Base-by-base conservation (phyloP, 1,140 invertebrate genomes). In the Dendroctonus ponderosae region DNA sequence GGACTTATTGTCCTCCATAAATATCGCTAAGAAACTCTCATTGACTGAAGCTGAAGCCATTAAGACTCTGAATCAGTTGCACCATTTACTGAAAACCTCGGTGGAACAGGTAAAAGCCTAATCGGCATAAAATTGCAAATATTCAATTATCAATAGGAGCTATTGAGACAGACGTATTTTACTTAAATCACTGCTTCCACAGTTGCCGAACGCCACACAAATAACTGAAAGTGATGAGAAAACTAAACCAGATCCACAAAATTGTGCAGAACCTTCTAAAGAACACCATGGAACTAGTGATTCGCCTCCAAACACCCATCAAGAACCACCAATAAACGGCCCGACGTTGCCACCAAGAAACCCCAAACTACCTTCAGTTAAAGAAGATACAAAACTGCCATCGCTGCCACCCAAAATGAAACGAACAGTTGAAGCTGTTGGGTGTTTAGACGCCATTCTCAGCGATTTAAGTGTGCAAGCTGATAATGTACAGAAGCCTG, bases 61-160 rank as follows among this genome's bases (percentile, higher is more conserved):
- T 4, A 46, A 72, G 49, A 72, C 67, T 49, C 37, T 74, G 7
- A 64, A 48, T 6, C 71, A 69, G 15, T 54, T 74, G 40, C 71
- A 72, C 15, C 52, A 73, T 50, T 67, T 72, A 40, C 46, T 74
- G 39, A 67, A 26, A 26, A 2, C 26, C 26, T 26, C 26, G 1
- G 26, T 67, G 2, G 40, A 54, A 15, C 37, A 51, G 50, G 44
- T 46, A 9, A 46, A 46, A 12, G 44, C 12, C 9, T 9, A 12
- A 46, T 3, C 12, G 12, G 12, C 9, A 46, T 11, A 2, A 2
- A 46, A 11, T 46, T 26, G 1, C 26, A 26, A 26, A 26, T 26
- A 26, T n/a, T n/a, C n/a, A n/a, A n/a, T n/a, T n/a, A n/a, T n/a
- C n/a, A n/a, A n/a, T n/a, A n/a, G n/a, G n/a, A n/a, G n/a, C n/a